A percentile compares a stretch with the other conserved stretches of the same genome.
phyloP scores from a whole-genome alignment of 2,113 vertebrate species.

The Ochotona curzoniae region DNA sequence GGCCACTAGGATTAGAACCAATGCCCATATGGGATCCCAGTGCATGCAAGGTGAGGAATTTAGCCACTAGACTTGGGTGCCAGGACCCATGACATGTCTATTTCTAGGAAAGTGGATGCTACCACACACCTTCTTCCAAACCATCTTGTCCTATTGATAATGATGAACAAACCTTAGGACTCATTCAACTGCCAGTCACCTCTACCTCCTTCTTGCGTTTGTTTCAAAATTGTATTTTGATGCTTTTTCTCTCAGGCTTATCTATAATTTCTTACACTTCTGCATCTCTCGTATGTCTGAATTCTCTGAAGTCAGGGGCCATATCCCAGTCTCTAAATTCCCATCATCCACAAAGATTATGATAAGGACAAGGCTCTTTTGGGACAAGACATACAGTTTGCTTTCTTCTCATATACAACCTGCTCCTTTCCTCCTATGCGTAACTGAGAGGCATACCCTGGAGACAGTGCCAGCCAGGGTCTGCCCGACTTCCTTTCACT shows the following conservation, averaged over 20 bases:
- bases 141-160: rapidly evolving
- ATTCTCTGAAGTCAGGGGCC: background rate
- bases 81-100: background rate
- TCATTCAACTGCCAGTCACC: background rate
- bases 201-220: background rate
- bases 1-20: no score
- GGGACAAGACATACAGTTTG: background rate
- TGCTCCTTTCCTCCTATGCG: background rate
- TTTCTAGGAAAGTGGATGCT: background rate
- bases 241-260: background rate
- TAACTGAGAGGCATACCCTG: background rate
- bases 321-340: background rate
- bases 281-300: background rate
- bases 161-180: background rate
- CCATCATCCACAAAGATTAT: background rate
- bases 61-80: no score
- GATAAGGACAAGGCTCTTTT: background rate
- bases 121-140: background rate
- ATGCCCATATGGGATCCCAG: no score
- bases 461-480: background rate
- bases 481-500: background rate
- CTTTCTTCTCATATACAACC: background rate
- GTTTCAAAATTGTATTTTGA: background rate
- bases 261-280: background rate
- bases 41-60: no score